Conservation (phyloP, 2,113 vertebrate genomes). For the Prochilodus magdalenae region DNA sequence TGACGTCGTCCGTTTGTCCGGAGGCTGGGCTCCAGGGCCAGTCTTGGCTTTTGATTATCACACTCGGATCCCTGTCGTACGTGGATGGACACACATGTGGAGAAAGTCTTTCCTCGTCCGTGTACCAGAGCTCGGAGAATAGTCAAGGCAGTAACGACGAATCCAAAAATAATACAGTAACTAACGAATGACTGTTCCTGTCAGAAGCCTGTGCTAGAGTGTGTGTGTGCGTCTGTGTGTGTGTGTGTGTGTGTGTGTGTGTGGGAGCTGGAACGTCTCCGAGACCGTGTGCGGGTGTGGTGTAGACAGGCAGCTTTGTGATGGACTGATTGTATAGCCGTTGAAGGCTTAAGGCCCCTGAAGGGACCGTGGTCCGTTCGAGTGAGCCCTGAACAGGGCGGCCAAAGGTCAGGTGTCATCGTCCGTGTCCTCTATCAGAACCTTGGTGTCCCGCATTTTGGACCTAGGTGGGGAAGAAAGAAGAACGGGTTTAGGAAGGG, state of each 20-base stretch:
- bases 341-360: constrained; percentile 45
- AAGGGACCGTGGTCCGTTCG: constrained; percentile 66
- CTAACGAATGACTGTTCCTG: constrained; percentile 42
- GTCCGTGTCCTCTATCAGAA: constrained; percentile 96
- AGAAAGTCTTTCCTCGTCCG: constrained; percentile 41
- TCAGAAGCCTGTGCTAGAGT: constrained; percentile 26
- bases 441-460: constrained; percentile 93
- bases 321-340: constrained; percentile 64
- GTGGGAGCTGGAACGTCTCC: constrained; percentile 13
- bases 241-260: constrained; percentile 30
- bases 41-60: constrained; percentile 41
- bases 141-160: constrained; percentile 47
- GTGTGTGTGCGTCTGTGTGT: constrained; percentile 47
- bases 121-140: constrained; percentile 32
- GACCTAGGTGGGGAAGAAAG: constrained; percentile 74
- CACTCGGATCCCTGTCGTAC: constrained; percentile 26
- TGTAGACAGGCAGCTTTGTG: constrained; percentile 74
- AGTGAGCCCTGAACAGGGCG: constrained; percentile 71
- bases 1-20: constrained; percentile 19
- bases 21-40: constrained; percentile 36
- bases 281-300: constrained; percentile 23
- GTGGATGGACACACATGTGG: constrained; percentile 59
- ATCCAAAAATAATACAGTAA: constrained; percentile 26
- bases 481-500: background rate
- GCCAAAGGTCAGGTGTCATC: constrained; percentile 92